Conservation (phyloP, 2,888 invertebrate genomes). For the Syritta pipiens region DNA sequence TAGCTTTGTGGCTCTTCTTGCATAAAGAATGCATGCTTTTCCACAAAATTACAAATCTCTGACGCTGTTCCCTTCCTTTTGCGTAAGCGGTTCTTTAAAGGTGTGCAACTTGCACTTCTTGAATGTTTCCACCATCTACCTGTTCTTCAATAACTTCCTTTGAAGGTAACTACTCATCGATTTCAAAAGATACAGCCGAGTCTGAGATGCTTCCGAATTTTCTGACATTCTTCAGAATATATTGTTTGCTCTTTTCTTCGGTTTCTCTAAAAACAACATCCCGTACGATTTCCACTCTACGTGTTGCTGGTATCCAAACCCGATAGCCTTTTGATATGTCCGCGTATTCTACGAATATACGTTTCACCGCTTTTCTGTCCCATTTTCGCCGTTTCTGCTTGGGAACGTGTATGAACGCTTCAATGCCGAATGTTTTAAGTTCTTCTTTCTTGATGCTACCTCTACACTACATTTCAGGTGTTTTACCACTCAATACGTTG, state of each 20-base stretch:
- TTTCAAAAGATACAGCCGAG: neutral
- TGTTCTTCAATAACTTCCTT: neutral
- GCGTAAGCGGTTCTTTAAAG: neutral
- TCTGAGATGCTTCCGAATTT: neutral
- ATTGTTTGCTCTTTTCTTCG: neutral
- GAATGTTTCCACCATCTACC: neutral
- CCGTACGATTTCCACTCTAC: slow-evolving; percentile 23
- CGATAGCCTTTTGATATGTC: slow-evolving; percentile 14
- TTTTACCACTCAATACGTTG: slow-evolving; percentile 16
- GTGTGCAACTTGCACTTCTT: neutral
- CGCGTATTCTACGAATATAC: slow-evolving; percentile 18
- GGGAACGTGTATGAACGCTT: slow-evolving; percentile 72
- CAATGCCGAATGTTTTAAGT: slow-evolving; percentile 69
- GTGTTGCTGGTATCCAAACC: slow-evolving; percentile 28
- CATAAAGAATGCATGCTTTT: slow-evolving; percentile 22
- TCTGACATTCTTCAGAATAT: neutral
- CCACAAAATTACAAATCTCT: neutral
- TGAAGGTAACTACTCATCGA: neutral
- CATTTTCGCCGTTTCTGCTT: slow-evolving; percentile 72
- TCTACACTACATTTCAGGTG: slow-evolving; percentile 1
- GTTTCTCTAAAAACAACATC: slow-evolving; percentile 37
- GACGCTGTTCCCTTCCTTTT: neutral
- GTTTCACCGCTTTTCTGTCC: slow-evolving; percentile 72
- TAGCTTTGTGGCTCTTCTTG: neutral
- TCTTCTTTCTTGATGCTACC: neutral